Evolutionary conservation across 2,888 invertebrate genomes (phyloP).

Genomic region (Neelides folsomi): DNA sequence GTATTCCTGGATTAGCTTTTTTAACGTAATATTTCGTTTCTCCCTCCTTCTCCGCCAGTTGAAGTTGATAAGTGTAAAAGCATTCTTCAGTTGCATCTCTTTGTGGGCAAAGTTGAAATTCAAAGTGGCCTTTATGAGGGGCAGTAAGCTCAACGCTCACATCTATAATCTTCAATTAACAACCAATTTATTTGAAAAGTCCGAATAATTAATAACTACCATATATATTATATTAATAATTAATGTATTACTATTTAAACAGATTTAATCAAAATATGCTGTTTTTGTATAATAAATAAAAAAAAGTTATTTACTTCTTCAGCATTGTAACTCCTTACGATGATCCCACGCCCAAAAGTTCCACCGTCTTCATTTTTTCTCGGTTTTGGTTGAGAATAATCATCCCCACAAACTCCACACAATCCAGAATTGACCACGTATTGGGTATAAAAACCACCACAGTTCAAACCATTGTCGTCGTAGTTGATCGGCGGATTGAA

Average conservation of each 20-base stretch:
- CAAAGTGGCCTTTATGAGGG: constrained; percentile 36
- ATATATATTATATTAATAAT: too few species aligned
- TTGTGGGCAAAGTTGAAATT: constrained; percentile 35
- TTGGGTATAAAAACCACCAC: constrained; percentile 17
- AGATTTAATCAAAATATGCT: too few species aligned
- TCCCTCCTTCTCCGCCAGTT: constrained; percentile 2
- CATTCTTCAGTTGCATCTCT: constrained; percentile 34
- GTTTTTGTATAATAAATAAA: too few species aligned
- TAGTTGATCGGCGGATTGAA: constrained; percentile 15
- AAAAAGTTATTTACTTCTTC: constrained; percentile 13
- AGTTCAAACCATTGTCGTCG: constrained; percentile 21
- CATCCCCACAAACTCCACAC: constrained; percentile 21
- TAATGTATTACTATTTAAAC: too few species aligned
- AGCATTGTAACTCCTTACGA: constrained; percentile 11
- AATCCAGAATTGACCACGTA: constrained; percentile 6
- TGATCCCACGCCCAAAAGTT: constrained; percentile 12
- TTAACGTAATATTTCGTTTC: not conserved
- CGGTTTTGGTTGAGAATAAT: constrained; percentile 10
- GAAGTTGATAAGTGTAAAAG: constrained; percentile 20
- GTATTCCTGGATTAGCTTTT: not conserved
- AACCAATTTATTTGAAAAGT: too few species aligned
- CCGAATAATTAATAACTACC: too few species aligned
- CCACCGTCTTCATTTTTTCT: constrained; percentile 19
- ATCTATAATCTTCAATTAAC: constrained; percentile 29
- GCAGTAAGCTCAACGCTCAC: constrained; percentile 36